Conservation (phyloP, 1,140 invertebrate genomes). For the Wasmannia auropunctata region DNA sequence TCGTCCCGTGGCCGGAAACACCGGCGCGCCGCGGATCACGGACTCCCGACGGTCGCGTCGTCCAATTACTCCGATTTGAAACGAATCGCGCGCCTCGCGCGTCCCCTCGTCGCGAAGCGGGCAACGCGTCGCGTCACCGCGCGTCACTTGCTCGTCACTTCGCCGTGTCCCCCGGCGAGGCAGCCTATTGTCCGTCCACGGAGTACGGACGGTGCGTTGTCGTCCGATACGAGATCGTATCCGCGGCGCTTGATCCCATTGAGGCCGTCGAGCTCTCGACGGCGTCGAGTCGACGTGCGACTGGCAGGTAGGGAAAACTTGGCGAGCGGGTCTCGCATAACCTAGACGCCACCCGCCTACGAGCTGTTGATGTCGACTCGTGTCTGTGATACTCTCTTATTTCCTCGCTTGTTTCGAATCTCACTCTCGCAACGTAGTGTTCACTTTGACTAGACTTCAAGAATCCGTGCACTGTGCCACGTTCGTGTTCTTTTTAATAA, state of each 20-base stretch:
- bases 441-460: not conserved
- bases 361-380: not conserved
- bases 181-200: too few relatives aligned
- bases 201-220: too few relatives aligned
- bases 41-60: not conserved
- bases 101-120: too few relatives aligned
- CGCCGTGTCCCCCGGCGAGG: not conserved
- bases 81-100: not conserved
- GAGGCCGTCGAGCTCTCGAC: not conserved
- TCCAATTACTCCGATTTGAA: too few relatives aligned
- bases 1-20: too few relatives aligned
- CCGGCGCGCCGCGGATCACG: too few relatives aligned
- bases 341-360: not conserved
- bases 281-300: not conserved
- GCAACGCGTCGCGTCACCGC: not conserved
- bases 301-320: constrained; percentile 27
- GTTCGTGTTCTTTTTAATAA: not conserved
- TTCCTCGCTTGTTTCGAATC: not conserved
- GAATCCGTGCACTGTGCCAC: not conserved
- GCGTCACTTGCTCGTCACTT: not conserved
- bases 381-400: not conserved
- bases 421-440: not conserved
- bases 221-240: not conserved
- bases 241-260: not conserved
- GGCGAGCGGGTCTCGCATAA: not conserved